Evolutionary conservation across 2,113 vertebrate species (phyloP).

Genomic region (Pseudopipra pipra): DNA sequence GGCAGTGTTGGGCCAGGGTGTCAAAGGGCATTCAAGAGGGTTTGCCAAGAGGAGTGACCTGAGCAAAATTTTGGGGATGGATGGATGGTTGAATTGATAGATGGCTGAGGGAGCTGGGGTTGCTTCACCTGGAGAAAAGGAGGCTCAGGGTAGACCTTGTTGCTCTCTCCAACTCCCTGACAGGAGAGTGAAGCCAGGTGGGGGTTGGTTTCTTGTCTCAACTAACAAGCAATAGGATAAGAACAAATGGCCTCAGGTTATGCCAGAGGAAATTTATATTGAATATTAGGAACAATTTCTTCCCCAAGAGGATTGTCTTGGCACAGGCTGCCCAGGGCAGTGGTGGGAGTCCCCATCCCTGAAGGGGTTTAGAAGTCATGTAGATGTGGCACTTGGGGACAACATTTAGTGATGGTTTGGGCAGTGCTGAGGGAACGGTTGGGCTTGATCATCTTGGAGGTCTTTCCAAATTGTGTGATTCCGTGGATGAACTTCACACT

Average conservation of each 20-base stretch:
- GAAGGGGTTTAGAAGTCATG: not conserved
- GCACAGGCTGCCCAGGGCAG: not conserved
- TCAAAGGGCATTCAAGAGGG: not conserved
- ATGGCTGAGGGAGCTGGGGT: not conserved
- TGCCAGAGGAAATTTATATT: not conserved
- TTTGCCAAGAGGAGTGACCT: not conserved
- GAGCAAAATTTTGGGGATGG: not conserved
- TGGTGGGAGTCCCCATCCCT: not conserved
- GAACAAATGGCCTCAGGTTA: not conserved
- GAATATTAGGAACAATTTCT: not conserved
- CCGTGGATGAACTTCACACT: not conserved
- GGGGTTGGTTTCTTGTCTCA: not conserved
- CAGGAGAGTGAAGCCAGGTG: not conserved
- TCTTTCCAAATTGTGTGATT: not conserved
- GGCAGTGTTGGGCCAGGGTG: not conserved
- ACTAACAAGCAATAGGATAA: not conserved
- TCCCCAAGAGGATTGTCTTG: not conserved
- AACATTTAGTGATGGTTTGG: not conserved
- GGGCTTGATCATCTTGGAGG: not conserved
- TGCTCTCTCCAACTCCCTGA: not conserved
- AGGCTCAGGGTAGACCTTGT: not conserved
- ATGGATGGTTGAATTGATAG: not conserved
- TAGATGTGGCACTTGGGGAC: not conserved
- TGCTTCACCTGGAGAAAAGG: not conserved
- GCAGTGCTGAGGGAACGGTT: fast-evolving